Evolutionary conservation across 2,888 invertebrate genomes (phyloP), one percentile per base, ranked within the genome.

Genomic region (Xanthorhoe spadicearia): DNA sequence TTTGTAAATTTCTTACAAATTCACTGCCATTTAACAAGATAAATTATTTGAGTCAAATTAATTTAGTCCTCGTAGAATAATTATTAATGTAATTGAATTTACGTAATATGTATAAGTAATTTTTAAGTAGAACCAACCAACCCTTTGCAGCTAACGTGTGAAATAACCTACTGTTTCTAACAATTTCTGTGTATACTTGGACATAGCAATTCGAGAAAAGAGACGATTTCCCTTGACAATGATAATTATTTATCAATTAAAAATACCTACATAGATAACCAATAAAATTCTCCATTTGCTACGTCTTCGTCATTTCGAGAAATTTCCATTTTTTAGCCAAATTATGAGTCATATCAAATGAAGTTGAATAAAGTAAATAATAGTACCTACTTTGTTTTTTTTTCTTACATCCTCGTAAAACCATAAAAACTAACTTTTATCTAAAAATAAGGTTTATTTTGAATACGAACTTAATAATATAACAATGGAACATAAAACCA

Each of bases 321-420:
- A 77, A 77, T 84, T 80, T 85, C 82, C 82, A 87, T 89, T 90
- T 89, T 81, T 87, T 92, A 90, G 92, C 90, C 90, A 91, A 90
- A 90, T 88, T 90, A 87, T 86, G 86, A 92, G 87, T 92, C 92
- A 93, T 93, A 93, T 93, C 92, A 93, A 83, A 90, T 87, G 86
- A 91, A 88, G 89, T 91, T 88, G 84, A 92, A 90, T 91, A 89
- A 91, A 92, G 80, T 89, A 89, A 82, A 83, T 91, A 80, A 81
- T 71, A 78, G 69, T 65, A 53, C 4, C 6, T 48, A 74, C 74
- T 69, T 80, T 78, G 71, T 74, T 70, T 63, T 61, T 56, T 59
- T 35, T 35, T 9, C 17, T 15, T 17, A 15, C 13, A 49, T 43
- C 38, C 38, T 43, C 38, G 13, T 13, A 43, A 38, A n/a, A 17